A percentile compares a stretch with the other conserved stretches of the same genome.
Conservation (phyloP, 1,140 invertebrate species). For the Bombus turneri region DNA sequence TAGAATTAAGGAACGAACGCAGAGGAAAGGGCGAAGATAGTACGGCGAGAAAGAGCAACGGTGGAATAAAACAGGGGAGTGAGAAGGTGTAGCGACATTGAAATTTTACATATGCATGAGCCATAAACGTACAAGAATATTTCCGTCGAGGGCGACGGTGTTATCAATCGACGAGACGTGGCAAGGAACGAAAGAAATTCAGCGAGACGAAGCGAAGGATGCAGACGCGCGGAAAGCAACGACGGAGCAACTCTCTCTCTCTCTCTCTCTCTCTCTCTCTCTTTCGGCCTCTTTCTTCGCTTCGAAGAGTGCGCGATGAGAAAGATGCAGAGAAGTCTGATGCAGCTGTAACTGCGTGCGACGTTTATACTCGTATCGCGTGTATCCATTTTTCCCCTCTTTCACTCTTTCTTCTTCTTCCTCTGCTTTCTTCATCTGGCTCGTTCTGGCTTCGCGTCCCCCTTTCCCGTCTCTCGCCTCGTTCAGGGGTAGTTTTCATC, state of each 20-base stretch:
- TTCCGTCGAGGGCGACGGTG: conserved; percentile 29
- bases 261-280: not conserved
- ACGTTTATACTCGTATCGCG: conserved; percentile 56
- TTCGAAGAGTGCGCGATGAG: conserved; percentile 33
- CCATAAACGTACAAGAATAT: conserved; percentile 42
- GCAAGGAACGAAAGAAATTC: conserved; percentile 49
- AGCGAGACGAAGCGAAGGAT: conserved; percentile 9
- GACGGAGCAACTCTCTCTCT: not conserved
- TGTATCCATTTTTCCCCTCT: conserved; percentile 39
- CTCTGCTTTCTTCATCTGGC: not conserved
- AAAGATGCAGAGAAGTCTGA: conserved; percentile 52
- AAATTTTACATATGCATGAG: conserved; percentile 57
- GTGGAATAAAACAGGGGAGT: not conserved
- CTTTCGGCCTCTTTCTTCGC: too few relatives aligned
- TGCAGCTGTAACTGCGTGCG: conserved; percentile 65
- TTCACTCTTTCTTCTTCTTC: not conserved
- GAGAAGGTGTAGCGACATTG: conserved; percentile 3
- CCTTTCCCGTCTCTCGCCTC: not conserved
- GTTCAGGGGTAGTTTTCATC: conserved; percentile 36
- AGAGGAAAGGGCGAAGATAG: not conserved
- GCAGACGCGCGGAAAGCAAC: conserved; percentile 15
- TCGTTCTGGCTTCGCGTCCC: not conserved
- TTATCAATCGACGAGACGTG: conserved; percentile 61
- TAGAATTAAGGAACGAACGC: not conserved
- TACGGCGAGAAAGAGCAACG: not conserved